phyloP scores from a whole-genome alignment of 2,113 vertebrate species.

The Todiramphus saurophagus region DNA sequence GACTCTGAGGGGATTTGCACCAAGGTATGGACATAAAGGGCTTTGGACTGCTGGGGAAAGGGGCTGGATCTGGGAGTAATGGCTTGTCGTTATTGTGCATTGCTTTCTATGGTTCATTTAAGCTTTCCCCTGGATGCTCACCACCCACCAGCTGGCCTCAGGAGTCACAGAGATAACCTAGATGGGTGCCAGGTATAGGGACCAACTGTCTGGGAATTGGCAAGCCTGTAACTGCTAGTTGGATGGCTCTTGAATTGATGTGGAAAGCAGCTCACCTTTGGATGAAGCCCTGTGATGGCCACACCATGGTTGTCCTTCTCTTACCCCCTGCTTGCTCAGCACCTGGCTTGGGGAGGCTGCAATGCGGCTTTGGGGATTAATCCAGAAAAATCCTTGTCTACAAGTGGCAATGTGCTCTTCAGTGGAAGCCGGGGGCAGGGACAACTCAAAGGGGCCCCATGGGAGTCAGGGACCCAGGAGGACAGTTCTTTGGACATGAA shows the following conservation, averaged over 20 bases:
- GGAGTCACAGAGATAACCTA: background rate
- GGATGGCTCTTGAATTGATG: background rate
- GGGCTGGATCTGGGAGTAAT: background rate
- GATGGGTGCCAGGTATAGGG: background rate
- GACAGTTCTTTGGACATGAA: slow-evolving; percentile 23
- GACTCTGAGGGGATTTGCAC: background rate
- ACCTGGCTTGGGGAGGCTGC: background rate
- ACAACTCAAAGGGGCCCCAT: background rate
- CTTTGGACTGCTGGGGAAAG: background rate
- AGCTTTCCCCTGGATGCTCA: background rate
- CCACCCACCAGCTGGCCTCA: background rate
- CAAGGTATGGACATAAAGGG: no score
- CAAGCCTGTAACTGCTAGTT: background rate
- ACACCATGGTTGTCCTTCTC: background rate
- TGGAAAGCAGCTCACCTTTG: background rate
- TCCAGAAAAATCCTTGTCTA: slow-evolving; percentile 21
- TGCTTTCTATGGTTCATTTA: background rate
- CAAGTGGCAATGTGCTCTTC: background rate
- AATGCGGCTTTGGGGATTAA: slow-evolving; percentile 9
- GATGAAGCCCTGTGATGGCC: background rate
- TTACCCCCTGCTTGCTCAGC: background rate
- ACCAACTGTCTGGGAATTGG: background rate
- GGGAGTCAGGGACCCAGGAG: background rate
- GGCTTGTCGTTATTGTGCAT: background rate
- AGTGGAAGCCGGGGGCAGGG: background rate